Base-by-base conservation (phyloP, 2,113 vertebrate genomes). In the Clarias magur region DNA sequence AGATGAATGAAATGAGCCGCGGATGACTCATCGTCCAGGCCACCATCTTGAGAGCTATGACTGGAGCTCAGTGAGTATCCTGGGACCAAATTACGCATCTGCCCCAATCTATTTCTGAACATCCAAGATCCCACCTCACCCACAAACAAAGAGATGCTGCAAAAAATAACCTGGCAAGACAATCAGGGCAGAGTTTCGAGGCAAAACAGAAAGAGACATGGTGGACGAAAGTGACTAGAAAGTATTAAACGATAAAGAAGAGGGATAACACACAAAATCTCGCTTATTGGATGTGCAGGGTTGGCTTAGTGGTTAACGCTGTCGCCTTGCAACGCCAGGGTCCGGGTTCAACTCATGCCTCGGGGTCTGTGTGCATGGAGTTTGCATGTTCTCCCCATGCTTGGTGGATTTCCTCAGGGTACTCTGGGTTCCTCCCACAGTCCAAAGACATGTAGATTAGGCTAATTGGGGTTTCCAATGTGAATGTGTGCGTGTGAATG, bases 51-150 rank as follows among this genome's bases (percentile, higher is more conserved):
- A 76, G 81, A 86, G 79, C 38, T 65, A 88, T 92, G 88, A 92
- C 65, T 59, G 60, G 81, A 89, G 92, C 93, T 93, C 88, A 88
- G 62, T 90, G 85, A 91, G 88, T 60, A 88, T 88, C 87, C 87
- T 84, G 88, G 89, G 87, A 88, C 87, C 73, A 56, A 82, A 73
- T 85, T 84, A 59, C 68, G 84, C 84, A 89, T 88, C 84, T 89
- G 90, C 83, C 86, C 84, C 48, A 10, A 57, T 85, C 54, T 88
- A 89, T 86, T 88, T 86, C 75, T 86, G 76, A 63, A 63, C 72
- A 68, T 38, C 79, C 73, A 79, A 84, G 81, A 89, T 88, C 86
- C 73, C 68, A 85, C 82, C 56, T 88, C 87, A 72, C 78, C 65
- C 82, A 54, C 63, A 73, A 83, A 72, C 63, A 67, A 79, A 56